A percentile compares a stretch with the other conserved stretches of the same genome.
These are phyloP conservation scores for Balearica regulorum DNA, from an alignment of 2,797 vertebrate genomes.

Conservation along the genomic window DNA sequence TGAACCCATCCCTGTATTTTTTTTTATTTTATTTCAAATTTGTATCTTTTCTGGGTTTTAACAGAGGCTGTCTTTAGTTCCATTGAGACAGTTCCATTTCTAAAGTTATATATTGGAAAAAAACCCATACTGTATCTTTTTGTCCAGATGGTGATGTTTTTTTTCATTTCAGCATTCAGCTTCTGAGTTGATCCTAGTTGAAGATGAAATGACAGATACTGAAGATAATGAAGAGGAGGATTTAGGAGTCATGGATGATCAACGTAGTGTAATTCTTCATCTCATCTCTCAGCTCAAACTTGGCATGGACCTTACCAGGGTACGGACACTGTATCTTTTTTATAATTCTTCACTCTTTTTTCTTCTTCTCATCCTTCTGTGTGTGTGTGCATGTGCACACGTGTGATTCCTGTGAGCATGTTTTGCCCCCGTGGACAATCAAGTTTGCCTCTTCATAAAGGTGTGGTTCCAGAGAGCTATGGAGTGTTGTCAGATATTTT, in stretches of 20 bases:
- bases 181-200: slow-evolving; percentile 80
- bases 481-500: background rate
- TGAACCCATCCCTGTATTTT: background rate
- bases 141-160: slow-evolving; percentile 15
- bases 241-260: slow-evolving; percentile 91
- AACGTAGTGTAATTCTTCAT: slow-evolving; percentile 92
- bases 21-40: background rate
- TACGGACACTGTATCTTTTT: slow-evolving; percentile 48
- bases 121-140: background rate
- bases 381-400: accelerated
- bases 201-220: slow-evolving; percentile 87
- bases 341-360: background rate
- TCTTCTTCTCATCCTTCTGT: background rate
- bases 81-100: background rate
- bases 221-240: slow-evolving; percentile 92
- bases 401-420: background rate
- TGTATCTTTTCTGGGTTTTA: background rate
- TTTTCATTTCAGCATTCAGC: slow-evolving; percentile 75
- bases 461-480: background rate
- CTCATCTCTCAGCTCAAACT: slow-evolving; percentile 96
- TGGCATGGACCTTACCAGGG: slow-evolving; percentile 96
- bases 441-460: background rate
- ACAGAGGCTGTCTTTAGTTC: background rate
- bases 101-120: background rate
- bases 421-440: background rate